Evolutionary conservation across 2,888 invertebrate species (phyloP).

Genomic region (Eudemis profundana): DNA sequence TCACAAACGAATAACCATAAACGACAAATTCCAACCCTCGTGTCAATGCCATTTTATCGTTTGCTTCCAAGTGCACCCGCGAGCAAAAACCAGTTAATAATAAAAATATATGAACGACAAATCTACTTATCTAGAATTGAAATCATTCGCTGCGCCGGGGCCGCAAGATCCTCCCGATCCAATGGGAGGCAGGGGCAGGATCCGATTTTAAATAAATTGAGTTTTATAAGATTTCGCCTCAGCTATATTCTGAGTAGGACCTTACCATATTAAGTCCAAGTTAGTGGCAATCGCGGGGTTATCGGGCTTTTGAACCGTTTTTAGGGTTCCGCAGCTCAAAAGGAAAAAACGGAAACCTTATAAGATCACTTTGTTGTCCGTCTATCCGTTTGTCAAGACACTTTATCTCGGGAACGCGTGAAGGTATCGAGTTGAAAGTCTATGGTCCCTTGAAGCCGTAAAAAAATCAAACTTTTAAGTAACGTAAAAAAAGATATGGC

Average conservation of each 20-base stretch:
- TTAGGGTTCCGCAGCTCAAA: background rate
- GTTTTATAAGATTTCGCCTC: slow-evolving; percentile 65
- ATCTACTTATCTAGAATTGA: slow-evolving; percentile 75
- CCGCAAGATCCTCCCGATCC: slow-evolving; percentile 57
- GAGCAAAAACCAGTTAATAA: slow-evolving; percentile 56
- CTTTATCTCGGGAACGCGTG: too few species aligned
- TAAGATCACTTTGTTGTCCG: too few species aligned
- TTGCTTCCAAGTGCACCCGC: slow-evolving; percentile 21
- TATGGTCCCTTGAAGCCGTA: too few species aligned
- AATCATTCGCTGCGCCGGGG: slow-evolving; percentile 66
- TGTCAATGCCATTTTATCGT: slow-evolving; percentile 4
- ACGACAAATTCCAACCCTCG: background rate
- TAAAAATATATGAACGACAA: slow-evolving; percentile 60
- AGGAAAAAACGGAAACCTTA: too few species aligned
- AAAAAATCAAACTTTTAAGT: too few species aligned
- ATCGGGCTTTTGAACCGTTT: slow-evolving; percentile 26
- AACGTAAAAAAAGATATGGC: too few species aligned
- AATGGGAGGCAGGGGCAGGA: slow-evolving; percentile 60
- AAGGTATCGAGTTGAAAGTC: too few species aligned
- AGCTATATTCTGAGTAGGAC: slow-evolving; percentile 41
- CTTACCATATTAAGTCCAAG: slow-evolving; percentile 39
- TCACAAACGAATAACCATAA: slow-evolving; percentile 1
- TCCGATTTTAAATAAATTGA: slow-evolving; percentile 75
- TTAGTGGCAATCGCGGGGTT: slow-evolving; percentile 35
- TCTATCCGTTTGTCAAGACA: too few species aligned